These are phyloP conservation scores for Macropis europaea DNA, from an alignment of 2,888 invertebrate genomes.

Conservation along the genomic window DNA sequence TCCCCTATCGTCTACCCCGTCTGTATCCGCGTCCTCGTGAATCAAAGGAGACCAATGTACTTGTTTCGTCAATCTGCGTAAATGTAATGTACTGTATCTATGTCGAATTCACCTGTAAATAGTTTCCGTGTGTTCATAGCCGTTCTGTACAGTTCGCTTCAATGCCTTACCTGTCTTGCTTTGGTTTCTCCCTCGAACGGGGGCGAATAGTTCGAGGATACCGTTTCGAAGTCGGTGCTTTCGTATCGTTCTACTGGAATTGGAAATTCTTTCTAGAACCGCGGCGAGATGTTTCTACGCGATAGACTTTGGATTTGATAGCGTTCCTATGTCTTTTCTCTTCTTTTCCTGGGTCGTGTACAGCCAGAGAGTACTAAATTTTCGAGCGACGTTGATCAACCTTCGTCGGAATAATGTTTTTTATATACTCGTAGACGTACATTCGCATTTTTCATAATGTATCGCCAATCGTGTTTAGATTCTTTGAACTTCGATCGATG, in stretches of 20 bases:
- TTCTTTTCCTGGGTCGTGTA: background rate
- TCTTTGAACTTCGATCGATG: slow-evolving; percentile 31
- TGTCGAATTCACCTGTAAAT: slow-evolving; percentile 51
- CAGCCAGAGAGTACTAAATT: background rate
- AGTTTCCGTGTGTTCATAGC: slow-evolving; percentile 41
- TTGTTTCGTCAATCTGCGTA: slow-evolving; percentile 36
- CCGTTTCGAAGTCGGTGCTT: background rate
- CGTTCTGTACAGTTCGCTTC: slow-evolving; percentile 26
- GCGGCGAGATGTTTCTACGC: background rate
- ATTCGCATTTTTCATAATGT: slow-evolving; percentile 31
- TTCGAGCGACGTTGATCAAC: background rate
- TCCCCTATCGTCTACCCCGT: slow-evolving; percentile 18
- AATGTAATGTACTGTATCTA: slow-evolving; percentile 38
- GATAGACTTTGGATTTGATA: background rate
- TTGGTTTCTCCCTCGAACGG: background rate
- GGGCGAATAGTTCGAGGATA: background rate
- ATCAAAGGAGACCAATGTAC: slow-evolving; percentile 29
- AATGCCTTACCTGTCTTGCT: slow-evolving; percentile 3
- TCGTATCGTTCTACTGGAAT: slow-evolving; percentile 23
- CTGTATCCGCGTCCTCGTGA: background rate
- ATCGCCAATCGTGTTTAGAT: slow-evolving; percentile 34
- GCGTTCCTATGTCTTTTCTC: background rate
- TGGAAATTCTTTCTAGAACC: background rate
- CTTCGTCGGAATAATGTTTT: background rate
- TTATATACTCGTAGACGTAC: slow-evolving; percentile 23